Evolutionary conservation across 2,797 vertebrate genomes (phyloP), one percentile per base, ranked within the genome.

Genomic region (Pipistrellus kuhlii): DNA sequence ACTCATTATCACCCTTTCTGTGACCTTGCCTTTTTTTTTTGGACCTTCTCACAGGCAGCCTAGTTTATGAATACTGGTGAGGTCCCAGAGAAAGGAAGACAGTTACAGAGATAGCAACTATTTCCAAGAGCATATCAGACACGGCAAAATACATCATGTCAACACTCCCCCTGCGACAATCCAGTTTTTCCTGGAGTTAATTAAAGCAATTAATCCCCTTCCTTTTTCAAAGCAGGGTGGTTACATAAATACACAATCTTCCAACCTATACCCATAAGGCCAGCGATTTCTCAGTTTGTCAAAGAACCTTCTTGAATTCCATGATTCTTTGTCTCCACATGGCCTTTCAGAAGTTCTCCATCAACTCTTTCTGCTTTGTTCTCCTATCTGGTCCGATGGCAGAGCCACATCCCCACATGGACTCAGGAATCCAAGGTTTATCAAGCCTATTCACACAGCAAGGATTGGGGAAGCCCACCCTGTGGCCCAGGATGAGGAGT

Each of bases 201-300:
- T 95, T 95, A 96, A 96, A 90, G 35, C 91, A 89, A 53, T 94
- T 91, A 96, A 93, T 91, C 91, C 32, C 57, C 72, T 85, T 92
- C 55, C 73, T 85, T 97, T 97, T 96, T 94, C 94, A 94, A 96
- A 96, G 91, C 59, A 96, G 87, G 27, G 75, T 88, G 86, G 93
- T 87, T 88, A 93, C 32, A 96, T 94, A 94, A 97, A 96, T 88
- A 96, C 85, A 95, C 91, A 80, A 87, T 87, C 96, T 94, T 73
- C 72, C 73, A 92, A 77, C 86, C 62, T 66, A 66, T 75, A 82
- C 15, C 75, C 73, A 35, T 41, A 94, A 94, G 32, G 35, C 82
- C 83, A 46, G 41, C 57, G 48, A 38, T 89, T 90, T 53, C 38
- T 38, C 30, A 14, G 30, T 68, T 15, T 85, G 35, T 62, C 80